Base-by-base conservation (phyloP, 2,888 invertebrate species). In the Quadriops clusia region DNA sequence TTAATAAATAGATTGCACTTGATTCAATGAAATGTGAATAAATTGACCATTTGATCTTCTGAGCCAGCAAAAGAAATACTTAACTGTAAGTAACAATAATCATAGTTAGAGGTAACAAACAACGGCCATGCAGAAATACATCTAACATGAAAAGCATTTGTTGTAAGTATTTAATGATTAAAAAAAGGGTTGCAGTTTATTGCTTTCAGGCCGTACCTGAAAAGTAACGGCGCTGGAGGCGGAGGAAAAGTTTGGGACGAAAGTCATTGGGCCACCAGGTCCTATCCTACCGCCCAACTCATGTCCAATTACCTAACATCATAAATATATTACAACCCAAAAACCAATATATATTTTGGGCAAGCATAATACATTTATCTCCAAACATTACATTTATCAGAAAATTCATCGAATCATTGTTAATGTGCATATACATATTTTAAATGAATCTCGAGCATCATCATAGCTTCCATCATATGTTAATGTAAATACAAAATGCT, bases 231-330 rank as follows among this genome's bases (percentile, higher is more conserved):
- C 49, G 47, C 51, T 53, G 50, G 53, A 47, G 51, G 58, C 46
- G 56, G 65, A 60, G 50, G 65, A 63, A 54, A 68, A 56, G 56
- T 65, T 67, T 53, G 67, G 65, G 53, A 67, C 61, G 54, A 67
- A 61, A 51, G 65, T 60, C 54, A 67, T 63, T 49, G 67, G 65
- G 58, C 61, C 57, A 53, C 60, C 60, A 54, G 58, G 56, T 58
- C 62, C 63, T 60, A 66, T 51, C 44, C 58, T 56, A 47, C 56
- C 54, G 47, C 58, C 56, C 53, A 60, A 47, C 40, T 60, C 60
- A 47, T 60, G 59, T 45, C 60, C 57, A 53, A 61, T 58, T 53
- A 62, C 60, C 67, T 63, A 65, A 60, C 54, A 63, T 51, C 54
- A 57, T 56, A 33, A 24, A 33, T 11, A 23, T 13, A 22, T 15